Evolutionary conservation across 64 coral and sea anemone genomes (phyloP).

Genomic region (Montipora capricornis): DNA sequence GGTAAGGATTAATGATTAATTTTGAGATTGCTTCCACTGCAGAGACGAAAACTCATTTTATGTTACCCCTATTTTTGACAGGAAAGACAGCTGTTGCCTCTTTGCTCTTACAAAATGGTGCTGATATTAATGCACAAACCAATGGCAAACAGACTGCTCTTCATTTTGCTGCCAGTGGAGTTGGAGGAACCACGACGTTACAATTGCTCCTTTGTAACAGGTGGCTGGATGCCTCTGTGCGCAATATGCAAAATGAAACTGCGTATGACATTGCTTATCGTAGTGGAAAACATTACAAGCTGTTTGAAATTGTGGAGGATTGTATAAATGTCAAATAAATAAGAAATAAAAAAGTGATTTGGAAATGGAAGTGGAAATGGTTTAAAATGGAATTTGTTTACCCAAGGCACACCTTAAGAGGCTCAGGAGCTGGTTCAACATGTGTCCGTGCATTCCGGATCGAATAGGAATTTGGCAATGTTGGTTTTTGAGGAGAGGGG

Average conservation of each 20-base stretch:
- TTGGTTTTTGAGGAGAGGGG: too few species aligned
- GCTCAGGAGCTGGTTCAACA: too few species aligned
- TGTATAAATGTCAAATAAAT: slow-evolving; percentile 68
- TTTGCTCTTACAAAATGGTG: slow-evolving; percentile 91
- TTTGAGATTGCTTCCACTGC: too few species aligned
- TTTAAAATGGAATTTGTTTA: too few species aligned
- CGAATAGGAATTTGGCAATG: too few species aligned
- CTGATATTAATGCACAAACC: slow-evolving; percentile 96
- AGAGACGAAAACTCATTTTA: not conserved
- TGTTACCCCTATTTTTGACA: slow-evolving; percentile 27
- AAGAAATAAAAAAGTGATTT: not conserved
- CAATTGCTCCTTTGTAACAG: slow-evolving; percentile 79
- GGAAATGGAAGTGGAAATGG: not conserved
- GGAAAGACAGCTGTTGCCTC: slow-evolving; percentile 80
- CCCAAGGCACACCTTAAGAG: too few species aligned
- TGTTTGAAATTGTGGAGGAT: slow-evolving; percentile 90
- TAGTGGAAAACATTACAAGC: slow-evolving; percentile 74
- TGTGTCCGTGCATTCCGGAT: too few species aligned
- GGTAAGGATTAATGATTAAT: too few species aligned
- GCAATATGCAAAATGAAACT: slow-evolving; percentile 86
- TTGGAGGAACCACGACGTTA: slow-evolving; percentile 71
- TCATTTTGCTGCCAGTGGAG: slow-evolving; percentile 83
- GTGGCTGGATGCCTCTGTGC: slow-evolving; percentile 64
- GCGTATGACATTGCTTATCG: slow-evolving; percentile 88
- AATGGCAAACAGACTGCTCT: slow-evolving; percentile 90